Percentiles rank a stretch among this genome's conserved stretches.
These are phyloP conservation scores for Yoshiicerus persimilis DNA, from an alignment of 1,140 invertebrate species.

Conservation along the genomic window DNA sequence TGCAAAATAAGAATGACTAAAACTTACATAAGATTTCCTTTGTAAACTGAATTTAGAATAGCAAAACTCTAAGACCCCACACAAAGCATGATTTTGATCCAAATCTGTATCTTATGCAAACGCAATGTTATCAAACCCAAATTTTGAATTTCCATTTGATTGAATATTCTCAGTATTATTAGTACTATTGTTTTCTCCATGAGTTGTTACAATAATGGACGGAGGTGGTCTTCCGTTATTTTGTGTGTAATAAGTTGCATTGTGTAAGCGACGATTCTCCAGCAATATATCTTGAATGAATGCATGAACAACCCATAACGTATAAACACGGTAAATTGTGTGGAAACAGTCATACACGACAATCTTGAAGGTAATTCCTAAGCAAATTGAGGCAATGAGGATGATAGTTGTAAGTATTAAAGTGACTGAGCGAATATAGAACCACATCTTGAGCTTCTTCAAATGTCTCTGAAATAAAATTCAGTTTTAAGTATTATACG, in stretches of 20 bases:
- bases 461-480: conserved; percentile 8
- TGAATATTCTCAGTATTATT: background rate
- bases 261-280: conserved; percentile 5
- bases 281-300: conserved; percentile 1
- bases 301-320: conserved; percentile 25
- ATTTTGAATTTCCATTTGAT: background rate
- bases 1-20: too few relatives aligned
- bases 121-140: background rate
- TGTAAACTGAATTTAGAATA: too few relatives aligned
- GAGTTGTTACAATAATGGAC: background rate
- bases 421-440: background rate
- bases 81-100: too few relatives aligned
- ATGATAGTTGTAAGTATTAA: background rate
- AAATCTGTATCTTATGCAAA: background rate
- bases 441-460: conserved; percentile 25
- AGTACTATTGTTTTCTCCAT: background rate
- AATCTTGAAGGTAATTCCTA: background rate
- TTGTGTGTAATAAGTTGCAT: background rate
- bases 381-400: conserved; percentile 12
- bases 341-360: conserved; percentile 15
- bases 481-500: too few relatives aligned
- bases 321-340: conserved; percentile 8
- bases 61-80: too few relatives aligned
- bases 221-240: background rate
- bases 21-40: too few relatives aligned